These are phyloP conservation scores for Melikaiella ostensackeni DNA, from an alignment of 2,888 invertebrate species.

Conservation along the genomic window DNA sequence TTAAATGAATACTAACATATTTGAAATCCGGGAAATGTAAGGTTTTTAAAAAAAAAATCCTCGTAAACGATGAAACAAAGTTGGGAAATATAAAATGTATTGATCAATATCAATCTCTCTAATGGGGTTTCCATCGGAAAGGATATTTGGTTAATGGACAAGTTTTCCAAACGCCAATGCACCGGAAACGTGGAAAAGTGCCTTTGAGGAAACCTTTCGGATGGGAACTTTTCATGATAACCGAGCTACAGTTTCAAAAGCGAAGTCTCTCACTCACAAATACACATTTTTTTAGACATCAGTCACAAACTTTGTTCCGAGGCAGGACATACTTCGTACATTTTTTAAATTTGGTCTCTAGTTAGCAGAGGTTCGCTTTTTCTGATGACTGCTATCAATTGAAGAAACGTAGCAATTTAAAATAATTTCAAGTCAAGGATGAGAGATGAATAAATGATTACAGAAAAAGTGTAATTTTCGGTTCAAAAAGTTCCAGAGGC, in stretches of 20 bases:
- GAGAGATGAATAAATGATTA: too few species aligned
- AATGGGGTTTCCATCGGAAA: conserved; percentile 32
- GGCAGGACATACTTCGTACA: neutral
- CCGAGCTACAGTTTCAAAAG: neutral
- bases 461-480: neutral
- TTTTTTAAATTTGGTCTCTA: neutral
- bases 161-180: conserved; percentile 29
- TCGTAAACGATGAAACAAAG: neutral
- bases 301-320: conserved; percentile 3
- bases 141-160: conserved; percentile 40
- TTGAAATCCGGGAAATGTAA: neutral
- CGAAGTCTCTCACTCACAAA: neutral
- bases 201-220: conserved; percentile 30
- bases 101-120: conserved; percentile 37
- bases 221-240: conserved; percentile 22
- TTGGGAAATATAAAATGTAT: conserved; percentile 1
- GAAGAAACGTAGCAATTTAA: neutral
- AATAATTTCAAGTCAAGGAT: neutral
- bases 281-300: neutral
- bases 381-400: neutral
- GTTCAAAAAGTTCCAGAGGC: too few species aligned
- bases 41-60: neutral
- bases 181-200: conserved; percentile 28
- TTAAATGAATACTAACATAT: too few species aligned
- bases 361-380: neutral